Evolutionary conservation across 2,888 invertebrate species (phyloP).

Genomic region (Ypsolopha sequella): DNA sequence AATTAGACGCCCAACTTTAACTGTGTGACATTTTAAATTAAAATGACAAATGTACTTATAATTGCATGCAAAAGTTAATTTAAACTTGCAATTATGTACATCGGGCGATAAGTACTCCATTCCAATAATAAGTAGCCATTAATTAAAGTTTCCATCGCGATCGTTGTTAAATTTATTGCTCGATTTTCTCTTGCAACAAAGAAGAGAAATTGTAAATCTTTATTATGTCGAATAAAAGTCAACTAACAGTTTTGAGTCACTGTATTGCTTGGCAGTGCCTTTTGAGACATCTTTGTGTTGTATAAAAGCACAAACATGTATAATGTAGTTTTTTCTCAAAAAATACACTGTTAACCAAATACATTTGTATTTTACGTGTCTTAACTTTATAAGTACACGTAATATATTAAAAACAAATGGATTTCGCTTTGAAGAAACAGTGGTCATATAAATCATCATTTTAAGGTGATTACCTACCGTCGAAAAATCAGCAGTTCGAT

Average conservation of each 20-base stretch:
- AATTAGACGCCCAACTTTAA: background rate
- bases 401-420: too few species aligned
- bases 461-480: too few species aligned
- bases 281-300: too few species aligned
- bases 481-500: too few species aligned
- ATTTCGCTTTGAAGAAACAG: too few species aligned
- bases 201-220: background rate
- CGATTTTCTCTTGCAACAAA: slow-evolving; percentile 5
- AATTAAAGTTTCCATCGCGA: slow-evolving; percentile 3
- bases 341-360: too few species aligned
- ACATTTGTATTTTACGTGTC: too few species aligned
- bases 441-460: too few species aligned
- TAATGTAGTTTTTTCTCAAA: too few species aligned
- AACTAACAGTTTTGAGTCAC: background rate
- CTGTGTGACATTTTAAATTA: background rate
- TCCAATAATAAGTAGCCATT: slow-evolving; percentile 4
- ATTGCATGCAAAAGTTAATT: slow-evolving; percentile 3
- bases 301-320: too few species aligned
- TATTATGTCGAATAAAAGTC: background rate
- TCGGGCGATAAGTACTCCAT: slow-evolving; percentile 1
- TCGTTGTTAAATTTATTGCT: slow-evolving; percentile 3
- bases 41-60: slow-evolving; percentile 4
- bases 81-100: background rate
- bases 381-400: too few species aligned
- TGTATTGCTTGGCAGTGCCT: too few species aligned